Percentiles rank a stretch among this genome's conserved stretches.
Conservation (phyloP, 2,797 vertebrate species). For the Sebastes glaucus region DNA sequence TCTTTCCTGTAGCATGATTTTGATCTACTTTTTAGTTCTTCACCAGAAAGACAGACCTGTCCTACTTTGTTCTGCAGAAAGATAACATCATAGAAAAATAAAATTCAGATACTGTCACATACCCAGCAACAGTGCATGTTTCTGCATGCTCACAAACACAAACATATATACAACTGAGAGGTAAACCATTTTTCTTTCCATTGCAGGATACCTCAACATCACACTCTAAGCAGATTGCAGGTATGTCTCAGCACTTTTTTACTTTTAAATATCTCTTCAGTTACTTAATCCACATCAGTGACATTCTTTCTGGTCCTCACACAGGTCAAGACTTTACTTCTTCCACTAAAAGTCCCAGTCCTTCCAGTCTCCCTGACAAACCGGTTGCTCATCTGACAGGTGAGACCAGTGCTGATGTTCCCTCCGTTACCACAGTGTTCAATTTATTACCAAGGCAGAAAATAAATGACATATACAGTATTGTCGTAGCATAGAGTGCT, state of each 20-base stretch:
- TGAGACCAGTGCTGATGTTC: constrained; percentile 34
- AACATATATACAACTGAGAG: neutral
- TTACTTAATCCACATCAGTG: neutral
- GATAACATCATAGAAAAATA: neutral
- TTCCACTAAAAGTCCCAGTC: neutral
- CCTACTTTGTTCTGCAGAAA: neutral
- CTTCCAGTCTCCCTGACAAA: constrained; percentile 59
- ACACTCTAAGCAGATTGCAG: neutral
- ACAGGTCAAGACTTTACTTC: constrained; percentile 8
- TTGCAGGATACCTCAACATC: constrained; percentile 34
- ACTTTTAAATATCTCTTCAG: neutral
- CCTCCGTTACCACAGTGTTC: neutral
- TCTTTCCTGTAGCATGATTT: neutral
- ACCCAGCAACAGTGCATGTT: neutral
- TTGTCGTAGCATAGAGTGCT: too few species aligned
- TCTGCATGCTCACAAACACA: neutral
- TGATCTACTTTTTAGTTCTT: neutral
- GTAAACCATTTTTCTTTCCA: neutral
- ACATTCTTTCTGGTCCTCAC: constrained; percentile 3
- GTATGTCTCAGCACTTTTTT: constrained; percentile 44
- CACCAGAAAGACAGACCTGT: neutral
- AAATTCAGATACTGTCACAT: neutral
- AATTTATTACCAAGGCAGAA: neutral
- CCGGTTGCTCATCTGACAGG: constrained; percentile 80
- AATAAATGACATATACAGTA: neutral